phyloP scores from a whole-genome alignment of 2,797 vertebrate species.

The Scomberomorus guttatus region DNA sequence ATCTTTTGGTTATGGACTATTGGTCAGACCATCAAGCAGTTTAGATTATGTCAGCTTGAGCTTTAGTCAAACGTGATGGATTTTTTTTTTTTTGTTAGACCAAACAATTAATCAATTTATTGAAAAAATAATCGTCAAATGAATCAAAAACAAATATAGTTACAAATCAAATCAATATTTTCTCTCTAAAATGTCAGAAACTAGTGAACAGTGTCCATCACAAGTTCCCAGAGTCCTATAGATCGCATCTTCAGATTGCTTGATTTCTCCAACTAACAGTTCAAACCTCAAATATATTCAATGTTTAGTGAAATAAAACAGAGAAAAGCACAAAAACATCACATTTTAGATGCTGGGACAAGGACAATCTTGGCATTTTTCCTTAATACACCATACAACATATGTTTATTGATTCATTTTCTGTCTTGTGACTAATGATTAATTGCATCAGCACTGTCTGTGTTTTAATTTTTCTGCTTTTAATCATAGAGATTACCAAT shows the following conservation, averaged over 20 bases:
- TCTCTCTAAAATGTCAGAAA: neutral
- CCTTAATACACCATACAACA: neutral
- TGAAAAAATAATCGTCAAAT: neutral
- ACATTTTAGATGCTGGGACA: neutral
- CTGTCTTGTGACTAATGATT: neutral
- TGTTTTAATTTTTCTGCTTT: neutral
- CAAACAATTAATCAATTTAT: neutral
- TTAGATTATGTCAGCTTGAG: neutral
- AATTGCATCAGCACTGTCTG: too few relatives aligned
- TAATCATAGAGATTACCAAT: neutral
- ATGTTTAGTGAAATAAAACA: neutral
- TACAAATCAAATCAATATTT: neutral
- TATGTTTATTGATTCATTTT: neutral
- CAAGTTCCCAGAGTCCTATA: neutral
- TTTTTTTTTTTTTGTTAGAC: neutral
- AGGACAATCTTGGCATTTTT: neutral
- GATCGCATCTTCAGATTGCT: neutral
- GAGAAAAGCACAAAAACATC: neutral
- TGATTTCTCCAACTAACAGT: neutral
- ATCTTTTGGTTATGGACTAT: neutral
- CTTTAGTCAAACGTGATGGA: neutral
- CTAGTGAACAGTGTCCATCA: neutral
- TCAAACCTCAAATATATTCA: neutral
- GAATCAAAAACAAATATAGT: conserved; percentile 14
- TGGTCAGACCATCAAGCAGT: neutral